A percentile compares a stretch with the other conserved stretches of the same genome.
Evolutionary conservation across 2,888 invertebrate species (phyloP).

Genomic region (Galeopsomyia nigrocyanea): DNA sequence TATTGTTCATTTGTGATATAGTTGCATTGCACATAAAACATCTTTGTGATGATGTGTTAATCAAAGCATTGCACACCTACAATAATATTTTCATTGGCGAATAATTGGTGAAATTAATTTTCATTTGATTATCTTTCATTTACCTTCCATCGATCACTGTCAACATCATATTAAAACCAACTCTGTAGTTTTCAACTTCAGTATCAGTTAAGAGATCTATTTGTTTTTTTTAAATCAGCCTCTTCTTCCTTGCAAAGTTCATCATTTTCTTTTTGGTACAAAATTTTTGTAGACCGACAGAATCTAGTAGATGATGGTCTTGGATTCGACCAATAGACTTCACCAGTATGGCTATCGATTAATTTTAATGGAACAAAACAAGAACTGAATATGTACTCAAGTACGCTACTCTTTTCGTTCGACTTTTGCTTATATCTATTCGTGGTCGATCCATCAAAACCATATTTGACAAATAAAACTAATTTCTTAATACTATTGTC

Average conservation of each 20-base stretch:
- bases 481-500: neutral
- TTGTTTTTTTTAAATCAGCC: neutral
- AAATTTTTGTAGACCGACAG: constrained; percentile 1
- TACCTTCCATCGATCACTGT: constrained; percentile 8
- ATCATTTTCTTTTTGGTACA: constrained; percentile 2
- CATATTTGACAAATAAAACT: constrained; percentile 4
- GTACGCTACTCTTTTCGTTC: neutral
- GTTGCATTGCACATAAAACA: constrained; percentile 17
- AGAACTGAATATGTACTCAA: constrained; percentile 5
- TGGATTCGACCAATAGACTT: constrained; percentile 1
- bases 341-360: neutral
- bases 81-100: too few species aligned
- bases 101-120: too few species aligned
- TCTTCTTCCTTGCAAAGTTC: neutral
- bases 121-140: too few species aligned
- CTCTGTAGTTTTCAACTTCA: neutral
- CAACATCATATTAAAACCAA: neutral
- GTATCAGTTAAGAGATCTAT: neutral
- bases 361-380: neutral
- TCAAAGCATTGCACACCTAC: constrained; percentile 25
- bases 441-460: neutral
- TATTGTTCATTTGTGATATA: constrained; percentile 11
- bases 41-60: constrained; percentile 4
- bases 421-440: constrained; percentile 7
- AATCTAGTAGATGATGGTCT: too few species aligned